Evolutionary conservation across 2,113 vertebrate genomes (phyloP).

Genomic region (Scatophagus argus): DNA sequence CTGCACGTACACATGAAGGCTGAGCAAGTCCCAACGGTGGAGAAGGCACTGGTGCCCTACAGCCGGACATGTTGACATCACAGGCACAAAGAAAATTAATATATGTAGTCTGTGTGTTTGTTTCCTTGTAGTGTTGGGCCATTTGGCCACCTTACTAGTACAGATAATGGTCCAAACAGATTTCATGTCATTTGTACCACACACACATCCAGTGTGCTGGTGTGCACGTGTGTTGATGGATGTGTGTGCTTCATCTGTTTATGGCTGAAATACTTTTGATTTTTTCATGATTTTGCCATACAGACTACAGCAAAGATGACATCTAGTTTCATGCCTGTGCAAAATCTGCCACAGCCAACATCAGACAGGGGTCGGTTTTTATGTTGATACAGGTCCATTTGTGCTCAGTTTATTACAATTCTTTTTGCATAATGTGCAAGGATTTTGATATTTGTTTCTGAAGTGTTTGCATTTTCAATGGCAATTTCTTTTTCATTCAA

Average conservation of each 20-base stretch:
- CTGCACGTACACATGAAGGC: conserved; percentile 10
- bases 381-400: background rate
- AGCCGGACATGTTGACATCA: conserved; percentile 1
- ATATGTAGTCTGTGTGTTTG: background rate
- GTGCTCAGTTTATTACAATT: background rate
- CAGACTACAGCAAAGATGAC: background rate
- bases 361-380: background rate
- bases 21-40: background rate
- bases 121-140: background rate
- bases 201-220: background rate
- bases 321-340: background rate
- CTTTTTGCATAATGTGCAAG: background rate
- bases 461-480: background rate
- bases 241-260: background rate
- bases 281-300: background rate
- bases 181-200: background rate
- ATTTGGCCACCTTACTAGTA: background rate
- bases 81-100: background rate
- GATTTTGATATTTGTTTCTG: too few species aligned
- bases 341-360: background rate
- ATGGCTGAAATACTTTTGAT: background rate
- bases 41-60: background rate
- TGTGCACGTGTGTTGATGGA: background rate
- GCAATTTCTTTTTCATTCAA: too few species aligned
- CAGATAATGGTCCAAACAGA: background rate